Percentiles rank a stretch among this genome's conserved stretches.
Conservation (phyloP, 2,797 vertebrate species). For the Cuculus canorus region DNA sequence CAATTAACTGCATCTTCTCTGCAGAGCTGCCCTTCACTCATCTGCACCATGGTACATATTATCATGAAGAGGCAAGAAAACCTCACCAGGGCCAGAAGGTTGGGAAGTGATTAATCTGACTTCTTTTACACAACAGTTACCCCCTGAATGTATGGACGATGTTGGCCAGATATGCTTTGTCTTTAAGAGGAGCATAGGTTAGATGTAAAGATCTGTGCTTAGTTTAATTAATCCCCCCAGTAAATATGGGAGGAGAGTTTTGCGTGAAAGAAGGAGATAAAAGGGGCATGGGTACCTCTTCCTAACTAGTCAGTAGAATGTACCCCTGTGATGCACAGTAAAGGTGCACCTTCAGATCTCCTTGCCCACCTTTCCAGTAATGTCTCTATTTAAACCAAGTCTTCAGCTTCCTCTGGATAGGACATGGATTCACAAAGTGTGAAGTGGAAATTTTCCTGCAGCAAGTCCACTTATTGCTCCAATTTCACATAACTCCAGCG, state of each 20-base stretch:
- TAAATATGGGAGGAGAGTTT: neutral
- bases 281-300: neutral
- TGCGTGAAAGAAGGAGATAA: neutral
- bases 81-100: neutral
- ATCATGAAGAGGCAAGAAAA: neutral
- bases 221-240: neutral
- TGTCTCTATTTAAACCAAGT: neutral
- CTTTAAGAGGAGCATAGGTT: neutral
- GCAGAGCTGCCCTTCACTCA: neutral
- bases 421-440: neutral
- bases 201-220: neutral
- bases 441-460: neutral
- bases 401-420: neutral
- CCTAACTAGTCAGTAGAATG: neutral
- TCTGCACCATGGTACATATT: accelerated
- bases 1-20: neutral
- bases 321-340: accelerated
- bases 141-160: neutral
- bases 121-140: neutral
- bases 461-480: neutral
- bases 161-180: neutral
- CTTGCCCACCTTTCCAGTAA: neutral
- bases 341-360: neutral
- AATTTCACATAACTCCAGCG: neutral
- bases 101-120: neutral